These are phyloP conservation scores for Eulemur albifrons DNA, from an alignment of 2,797 vertebrate species.

Conservation along the genomic window DNA sequence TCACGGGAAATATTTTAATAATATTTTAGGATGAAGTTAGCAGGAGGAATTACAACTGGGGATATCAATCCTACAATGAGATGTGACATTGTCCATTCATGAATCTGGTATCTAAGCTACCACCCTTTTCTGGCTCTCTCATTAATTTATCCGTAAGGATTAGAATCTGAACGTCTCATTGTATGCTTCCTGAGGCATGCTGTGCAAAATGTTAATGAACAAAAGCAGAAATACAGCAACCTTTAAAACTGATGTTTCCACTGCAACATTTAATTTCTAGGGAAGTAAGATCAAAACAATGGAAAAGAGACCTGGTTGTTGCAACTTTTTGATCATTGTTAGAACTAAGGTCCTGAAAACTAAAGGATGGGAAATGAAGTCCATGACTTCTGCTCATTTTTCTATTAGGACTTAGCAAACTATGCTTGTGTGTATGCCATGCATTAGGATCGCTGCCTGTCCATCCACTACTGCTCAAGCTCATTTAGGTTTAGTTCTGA, in stretches of 20 bases:
- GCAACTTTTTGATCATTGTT: neutral
- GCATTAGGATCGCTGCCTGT: neutral
- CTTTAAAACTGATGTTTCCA: slow-evolving; percentile 56
- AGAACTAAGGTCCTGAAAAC: neutral
- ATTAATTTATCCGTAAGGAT: slow-evolving; percentile 50
- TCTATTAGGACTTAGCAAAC: neutral
- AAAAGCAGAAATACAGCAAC: slow-evolving; percentile 44
- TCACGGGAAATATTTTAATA: neutral
- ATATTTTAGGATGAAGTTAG: slow-evolving; percentile 25
- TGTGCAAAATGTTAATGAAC: slow-evolving; percentile 61
- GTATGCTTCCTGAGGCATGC: slow-evolving; percentile 29
- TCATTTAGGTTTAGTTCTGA: neutral
- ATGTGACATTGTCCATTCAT: slow-evolving; percentile 1
- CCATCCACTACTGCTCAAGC: neutral
- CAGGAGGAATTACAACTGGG: slow-evolving; percentile 1
- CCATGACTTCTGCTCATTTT: neutral
- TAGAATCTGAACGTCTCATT: slow-evolving; percentile 48
- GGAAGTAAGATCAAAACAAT: neutral
- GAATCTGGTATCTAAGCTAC: slow-evolving; percentile 45
- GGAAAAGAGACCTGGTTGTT: neutral
- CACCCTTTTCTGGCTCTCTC: slow-evolving; percentile 23
- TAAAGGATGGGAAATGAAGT: neutral
- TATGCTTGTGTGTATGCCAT: neutral
- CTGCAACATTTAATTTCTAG: neutral
- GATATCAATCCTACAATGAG: neutral